Evolutionary conservation across 2,888 invertebrate species (phyloP).

Genomic region (Drosophila paramelanica): DNA sequence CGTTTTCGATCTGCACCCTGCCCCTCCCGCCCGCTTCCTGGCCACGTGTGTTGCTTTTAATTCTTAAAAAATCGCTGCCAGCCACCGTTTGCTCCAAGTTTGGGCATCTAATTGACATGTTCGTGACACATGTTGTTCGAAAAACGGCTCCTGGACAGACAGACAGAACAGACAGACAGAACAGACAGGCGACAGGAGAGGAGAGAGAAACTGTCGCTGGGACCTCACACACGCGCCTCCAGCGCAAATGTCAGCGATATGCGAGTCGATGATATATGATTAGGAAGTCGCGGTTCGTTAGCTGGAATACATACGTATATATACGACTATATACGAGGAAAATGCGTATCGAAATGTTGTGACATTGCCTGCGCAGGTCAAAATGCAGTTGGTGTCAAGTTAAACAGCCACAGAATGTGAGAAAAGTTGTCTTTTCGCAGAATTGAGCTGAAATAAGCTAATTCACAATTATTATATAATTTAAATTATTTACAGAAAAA

Average conservation of each 20-base stretch:
- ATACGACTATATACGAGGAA: conserved; percentile 25
- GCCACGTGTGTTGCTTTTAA: conserved; percentile 54
- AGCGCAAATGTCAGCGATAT: conserved; percentile 75
- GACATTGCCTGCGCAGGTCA: conserved; percentile 48
- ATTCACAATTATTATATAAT: no score
- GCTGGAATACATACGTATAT: conserved; percentile 28
- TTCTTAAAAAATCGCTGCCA: conserved; percentile 28
- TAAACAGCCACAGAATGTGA: conserved; percentile 16
- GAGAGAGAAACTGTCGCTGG: conserved; percentile 16
- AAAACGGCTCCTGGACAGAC: conserved; percentile 46
- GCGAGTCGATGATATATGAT: conserved; percentile 76
- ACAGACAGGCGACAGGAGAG: not conserved
- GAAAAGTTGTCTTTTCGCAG: not conserved
- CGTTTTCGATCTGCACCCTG: conserved; percentile 57
- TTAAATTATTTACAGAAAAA: no score
- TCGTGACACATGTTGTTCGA: conserved; percentile 77
- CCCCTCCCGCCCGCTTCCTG: conserved; percentile 28
- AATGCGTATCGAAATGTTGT: conserved; percentile 52
- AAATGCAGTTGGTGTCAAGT: conserved; percentile 14
- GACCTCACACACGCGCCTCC: conserved; percentile 74
- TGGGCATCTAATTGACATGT: conserved; percentile 79
- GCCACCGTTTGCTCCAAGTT: conserved; percentile 26
- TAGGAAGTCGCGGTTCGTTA: conserved; percentile 76
- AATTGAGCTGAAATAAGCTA: no score
- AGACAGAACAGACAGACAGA: conserved; percentile 22